Evolutionary conservation across 2,113 vertebrate genomes (phyloP), one percentile per base, ranked within the genome.

Genomic region (Pterocles burchelli): DNA sequence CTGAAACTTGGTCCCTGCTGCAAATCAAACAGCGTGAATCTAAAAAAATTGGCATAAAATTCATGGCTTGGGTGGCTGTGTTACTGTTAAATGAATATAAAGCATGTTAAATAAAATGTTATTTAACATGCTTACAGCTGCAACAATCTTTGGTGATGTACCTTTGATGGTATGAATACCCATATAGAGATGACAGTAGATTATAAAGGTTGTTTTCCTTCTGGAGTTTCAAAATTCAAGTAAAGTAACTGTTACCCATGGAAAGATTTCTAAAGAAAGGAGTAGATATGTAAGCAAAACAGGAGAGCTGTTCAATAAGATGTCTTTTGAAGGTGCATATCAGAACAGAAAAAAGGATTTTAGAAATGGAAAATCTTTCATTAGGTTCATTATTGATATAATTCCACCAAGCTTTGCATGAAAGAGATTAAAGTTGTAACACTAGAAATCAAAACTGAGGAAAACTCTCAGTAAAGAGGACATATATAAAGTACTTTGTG

Each of bases 351-450:
- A 80, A 77, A 77, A 71, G 19, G n/a, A 28, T 63, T 96, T 90
- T 86, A 90, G 79, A 94, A 93, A 94, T 91, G 92, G 90, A 96
- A 96, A 95, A 88, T 55, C 51, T 81, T 93, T 63, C 75, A 52
- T 90, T 83, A 86, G 26, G 31, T 66, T 52, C 68, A 85, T 92
- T 94, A 93, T 57, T 90, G 72, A 63, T 78, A 26, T 59, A 74
- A 59, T 80, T 74, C 57, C 55, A 77, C 72, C 34, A 74, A 74
- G 29, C 49, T 91, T 84, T 90, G 48, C 79, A 59, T 59, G 88
- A 51, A 88, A 85, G 59, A 67, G 55, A 81, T 90, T 90, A 65
- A 90, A 84, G 65, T 45, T 5, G 15, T 71, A 83, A 67, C 26
- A 59, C 48, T 48, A 80, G 73, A 92, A 90, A 86, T 77, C 33